Evolutionary conservation across 1,140 invertebrate species (phyloP).

Genomic region (Ruditapes philippinarum): DNA sequence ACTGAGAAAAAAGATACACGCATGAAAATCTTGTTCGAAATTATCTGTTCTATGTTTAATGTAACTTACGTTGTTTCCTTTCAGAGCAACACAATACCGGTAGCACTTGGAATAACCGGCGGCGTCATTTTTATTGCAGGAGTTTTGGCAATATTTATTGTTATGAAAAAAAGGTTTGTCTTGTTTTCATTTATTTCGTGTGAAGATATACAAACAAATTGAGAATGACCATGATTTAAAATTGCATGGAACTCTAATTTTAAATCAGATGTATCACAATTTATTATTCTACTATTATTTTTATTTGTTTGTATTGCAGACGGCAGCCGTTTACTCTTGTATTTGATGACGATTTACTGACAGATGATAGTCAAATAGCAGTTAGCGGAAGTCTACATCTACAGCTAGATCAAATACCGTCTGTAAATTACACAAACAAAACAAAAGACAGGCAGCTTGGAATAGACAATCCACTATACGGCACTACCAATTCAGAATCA

Average conservation of each 20-base stretch:
- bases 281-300: too few species aligned
- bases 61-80: too few species aligned
- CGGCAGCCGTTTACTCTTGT: not conserved
- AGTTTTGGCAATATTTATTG: not conserved
- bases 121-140: not conserved
- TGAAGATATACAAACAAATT: too few species aligned
- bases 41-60: too few species aligned
- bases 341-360: slow-evolving; percentile 19
- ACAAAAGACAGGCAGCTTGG: not conserved
- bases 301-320: slow-evolving; percentile 17
- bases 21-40: too few species aligned
- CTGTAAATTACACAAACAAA: not conserved
- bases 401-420: not conserved
- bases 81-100: not conserved
- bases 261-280: too few species aligned
- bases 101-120: not conserved
- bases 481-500: not conserved
- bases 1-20: too few species aligned
- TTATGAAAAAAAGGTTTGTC: slow-evolving; percentile 1
- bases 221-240: too few species aligned
- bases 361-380: not conserved
- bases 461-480: not conserved
- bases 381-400: slow-evolving; percentile 5
- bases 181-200: too few species aligned
- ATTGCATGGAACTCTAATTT: too few species aligned